Conservation (phyloP, 2,888 invertebrate genomes). For the Dasysyrphus albostriatus region DNA sequence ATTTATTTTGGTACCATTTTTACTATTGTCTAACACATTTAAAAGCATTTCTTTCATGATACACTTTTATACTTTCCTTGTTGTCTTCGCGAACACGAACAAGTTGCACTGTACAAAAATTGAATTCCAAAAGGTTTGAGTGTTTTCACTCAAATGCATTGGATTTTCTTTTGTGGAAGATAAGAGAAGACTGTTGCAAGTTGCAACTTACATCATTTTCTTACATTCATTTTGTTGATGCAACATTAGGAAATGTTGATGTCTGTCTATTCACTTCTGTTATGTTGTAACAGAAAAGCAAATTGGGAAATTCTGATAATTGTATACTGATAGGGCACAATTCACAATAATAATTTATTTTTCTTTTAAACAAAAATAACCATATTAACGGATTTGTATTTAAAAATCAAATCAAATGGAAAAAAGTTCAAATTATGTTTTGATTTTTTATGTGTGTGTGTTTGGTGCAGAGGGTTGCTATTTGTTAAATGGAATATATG, state of each 20-base stretch:
- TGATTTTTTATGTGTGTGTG: too few species aligned
- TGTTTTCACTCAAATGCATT: background rate
- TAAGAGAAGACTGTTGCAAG: conserved; percentile 5
- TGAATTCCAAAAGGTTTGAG: conserved; percentile 27
- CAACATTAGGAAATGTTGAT: conserved; percentile 20
- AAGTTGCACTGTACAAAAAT: conserved; percentile 9
- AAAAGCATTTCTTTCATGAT: background rate
- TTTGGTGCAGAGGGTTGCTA: too few species aligned
- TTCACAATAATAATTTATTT: background rate
- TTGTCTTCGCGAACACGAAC: conserved; percentile 4
- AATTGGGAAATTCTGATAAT: background rate
- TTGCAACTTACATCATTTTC: background rate
- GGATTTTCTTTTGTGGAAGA: conserved; percentile 28
- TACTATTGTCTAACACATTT: too few species aligned
- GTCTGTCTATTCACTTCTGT: background rate
- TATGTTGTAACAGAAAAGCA: background rate
- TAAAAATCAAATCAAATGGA: too few species aligned
- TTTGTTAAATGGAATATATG: too few species aligned
- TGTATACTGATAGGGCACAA: background rate
- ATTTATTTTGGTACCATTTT: too few species aligned
- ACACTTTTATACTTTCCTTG: background rate
- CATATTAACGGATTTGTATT: too few species aligned
- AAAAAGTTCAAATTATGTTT: too few species aligned
- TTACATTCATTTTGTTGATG: conserved; percentile 22
- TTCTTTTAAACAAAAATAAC: background rate